phyloP scores from a whole-genome alignment of 1,140 invertebrate genomes.

The Brachionus rubens region DNA sequence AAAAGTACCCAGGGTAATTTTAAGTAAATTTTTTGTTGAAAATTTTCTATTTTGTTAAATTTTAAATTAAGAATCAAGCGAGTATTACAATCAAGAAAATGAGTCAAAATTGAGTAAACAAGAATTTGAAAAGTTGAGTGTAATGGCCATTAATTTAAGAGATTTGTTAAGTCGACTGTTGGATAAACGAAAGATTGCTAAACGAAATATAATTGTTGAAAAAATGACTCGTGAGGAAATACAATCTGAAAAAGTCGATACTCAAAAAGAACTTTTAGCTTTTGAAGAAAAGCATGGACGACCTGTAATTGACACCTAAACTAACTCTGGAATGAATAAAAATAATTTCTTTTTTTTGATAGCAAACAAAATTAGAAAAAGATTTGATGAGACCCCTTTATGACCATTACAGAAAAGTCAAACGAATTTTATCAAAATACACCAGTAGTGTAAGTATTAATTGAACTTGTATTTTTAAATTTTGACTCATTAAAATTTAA shows the following conservation, averaged over 20 bases:
- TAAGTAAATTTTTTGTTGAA: not conserved
- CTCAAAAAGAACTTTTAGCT: conserved; percentile 27
- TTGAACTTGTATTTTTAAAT: no score
- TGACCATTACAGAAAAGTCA: conserved; percentile 46
- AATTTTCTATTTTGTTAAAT: not conserved
- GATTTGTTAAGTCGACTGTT: conserved; percentile 23
- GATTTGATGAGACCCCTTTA: conserved; percentile 40
- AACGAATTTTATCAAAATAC: conserved; percentile 8
- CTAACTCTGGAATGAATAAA: not conserved
- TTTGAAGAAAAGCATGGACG: conserved; percentile 44
- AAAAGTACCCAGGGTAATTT: conserved; percentile 8
- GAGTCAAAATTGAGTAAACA: not conserved
- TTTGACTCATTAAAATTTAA: not conserved
- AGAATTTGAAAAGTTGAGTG: conserved; percentile 24
- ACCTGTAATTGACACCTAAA: not conserved
- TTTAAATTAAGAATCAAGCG: not conserved
- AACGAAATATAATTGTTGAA: conserved; percentile 15
- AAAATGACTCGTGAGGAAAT: conserved; percentile 43
- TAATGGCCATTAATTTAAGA: conserved; percentile 23
- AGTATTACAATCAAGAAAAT: conserved; percentile 30
- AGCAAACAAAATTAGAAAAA: conserved; percentile 44
- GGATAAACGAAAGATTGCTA: conserved; percentile 25
- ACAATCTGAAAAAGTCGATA: conserved; percentile 42
- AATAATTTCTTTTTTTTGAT: not conserved
- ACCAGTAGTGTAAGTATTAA: not conserved